These are phyloP conservation scores for Notodonta dromedarius DNA, from an alignment of 2,888 invertebrate genomes.

Conservation along the genomic window DNA sequence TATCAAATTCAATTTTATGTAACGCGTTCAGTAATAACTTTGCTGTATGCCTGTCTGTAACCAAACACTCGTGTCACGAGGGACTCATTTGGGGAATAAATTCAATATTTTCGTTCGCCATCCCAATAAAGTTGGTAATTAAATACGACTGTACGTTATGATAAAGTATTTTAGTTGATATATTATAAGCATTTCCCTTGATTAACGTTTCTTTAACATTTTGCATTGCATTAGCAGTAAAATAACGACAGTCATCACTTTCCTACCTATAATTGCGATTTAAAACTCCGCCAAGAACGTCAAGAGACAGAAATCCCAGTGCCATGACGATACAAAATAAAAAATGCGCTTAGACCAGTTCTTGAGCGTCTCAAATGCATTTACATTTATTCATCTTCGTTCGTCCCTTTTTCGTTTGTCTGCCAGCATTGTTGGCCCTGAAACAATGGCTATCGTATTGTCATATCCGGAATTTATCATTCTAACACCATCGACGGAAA, in stretches of 20 bases:
- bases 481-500: conserved; percentile 82
- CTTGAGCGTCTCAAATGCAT: conserved; percentile 63
- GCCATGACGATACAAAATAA: conserved; percentile 38
- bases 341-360: conserved; percentile 58
- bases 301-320: conserved; percentile 13
- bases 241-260: too few relatives aligned
- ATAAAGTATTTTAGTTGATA: conserved; percentile 8
- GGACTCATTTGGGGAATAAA: conserved; percentile 44
- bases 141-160: conserved; percentile 41
- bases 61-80: conserved; percentile 44
- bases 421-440: conserved; percentile 72
- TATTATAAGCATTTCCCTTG: background rate
- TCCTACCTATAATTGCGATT: background rate
- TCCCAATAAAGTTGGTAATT: conserved; percentile 42
- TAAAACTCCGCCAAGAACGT: background rate
- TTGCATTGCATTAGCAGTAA: background rate
- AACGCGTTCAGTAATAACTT: conserved; percentile 36
- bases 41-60: conserved; percentile 43
- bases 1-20: conserved; percentile 44
- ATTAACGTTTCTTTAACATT: background rate
- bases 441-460: conserved; percentile 76
- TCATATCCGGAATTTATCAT: conserved; percentile 82
- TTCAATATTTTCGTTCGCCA: conserved; percentile 50
- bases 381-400: conserved; percentile 76
- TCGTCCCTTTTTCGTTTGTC: conserved; percentile 71